These are phyloP conservation scores for Triplophysa siluroides DNA, from an alignment of 2,113 vertebrate genomes.

Conservation along the genomic window DNA sequence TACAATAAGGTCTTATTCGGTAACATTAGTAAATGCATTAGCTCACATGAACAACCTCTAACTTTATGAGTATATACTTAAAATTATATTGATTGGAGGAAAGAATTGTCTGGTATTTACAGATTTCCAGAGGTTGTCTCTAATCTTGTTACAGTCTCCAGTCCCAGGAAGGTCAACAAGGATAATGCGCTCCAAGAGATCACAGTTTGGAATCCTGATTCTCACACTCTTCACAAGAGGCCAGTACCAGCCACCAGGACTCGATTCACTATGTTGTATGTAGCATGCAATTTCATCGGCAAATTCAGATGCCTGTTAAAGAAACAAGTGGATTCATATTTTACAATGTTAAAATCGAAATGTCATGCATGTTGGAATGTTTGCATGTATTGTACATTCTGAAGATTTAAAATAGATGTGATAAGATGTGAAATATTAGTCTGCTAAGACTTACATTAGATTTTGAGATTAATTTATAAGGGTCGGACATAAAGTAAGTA, in stretches of 20 bases:
- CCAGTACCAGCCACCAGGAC: neutral
- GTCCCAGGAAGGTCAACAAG: neutral
- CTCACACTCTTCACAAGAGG: neutral
- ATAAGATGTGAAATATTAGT: neutral
- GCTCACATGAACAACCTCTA: no score
- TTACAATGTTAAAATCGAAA: no score
- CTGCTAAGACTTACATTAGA: neutral
- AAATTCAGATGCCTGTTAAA: neutral
- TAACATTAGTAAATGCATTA: no score
- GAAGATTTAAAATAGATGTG: no score
- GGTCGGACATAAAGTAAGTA: neutral
- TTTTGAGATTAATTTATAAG: no score
- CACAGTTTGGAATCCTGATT: neutral
- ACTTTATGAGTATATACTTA: no score
- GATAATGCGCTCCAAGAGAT: neutral
- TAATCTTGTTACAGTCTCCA: neutral
- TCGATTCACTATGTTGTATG: neutral
- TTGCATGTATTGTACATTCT: no score
- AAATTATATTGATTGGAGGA: no score
- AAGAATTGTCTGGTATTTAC: neutral
- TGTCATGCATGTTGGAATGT: neutral
- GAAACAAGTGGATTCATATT: neutral
- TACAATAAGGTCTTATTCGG: no score
- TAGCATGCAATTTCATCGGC: neutral
- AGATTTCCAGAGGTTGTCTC: constrained; percentile 17